Conservation (phyloP, 1,140 invertebrate species). For the Pseudomyrmex pallidus region DNA sequence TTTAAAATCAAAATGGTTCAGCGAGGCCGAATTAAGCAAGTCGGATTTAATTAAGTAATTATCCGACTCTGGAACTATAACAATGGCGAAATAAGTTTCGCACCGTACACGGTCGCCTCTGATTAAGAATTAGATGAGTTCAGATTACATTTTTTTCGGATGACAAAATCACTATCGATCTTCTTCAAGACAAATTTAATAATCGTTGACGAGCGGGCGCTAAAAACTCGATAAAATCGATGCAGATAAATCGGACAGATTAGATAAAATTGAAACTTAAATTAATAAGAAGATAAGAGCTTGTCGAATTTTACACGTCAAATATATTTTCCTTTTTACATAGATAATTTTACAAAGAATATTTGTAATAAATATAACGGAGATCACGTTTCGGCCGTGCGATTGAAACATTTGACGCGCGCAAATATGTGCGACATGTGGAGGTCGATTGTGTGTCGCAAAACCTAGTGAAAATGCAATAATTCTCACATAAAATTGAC, state of each 20-base stretch:
- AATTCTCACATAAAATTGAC: too few species aligned
- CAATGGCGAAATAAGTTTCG: conserved; percentile 19
- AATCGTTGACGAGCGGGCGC: conserved; percentile 5
- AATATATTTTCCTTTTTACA: background rate
- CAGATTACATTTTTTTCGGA: background rate
- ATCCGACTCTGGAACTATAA: conserved; percentile 14
- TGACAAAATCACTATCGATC: background rate
- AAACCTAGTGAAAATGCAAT: too few species aligned
- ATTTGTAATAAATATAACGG: conserved; percentile 1
- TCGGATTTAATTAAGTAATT: conserved; percentile 51
- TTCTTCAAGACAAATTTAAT: conserved; percentile 53
- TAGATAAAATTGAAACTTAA: conserved; percentile 17
- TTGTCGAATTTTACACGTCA: background rate
- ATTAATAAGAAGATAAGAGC: conserved; percentile 20
- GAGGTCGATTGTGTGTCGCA: too few species aligned
- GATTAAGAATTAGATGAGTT: conserved; percentile 4
- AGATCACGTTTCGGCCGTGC: background rate
- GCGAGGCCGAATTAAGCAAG: conserved; percentile 15
- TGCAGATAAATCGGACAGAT: conserved; percentile 26
- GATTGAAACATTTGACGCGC: background rate
- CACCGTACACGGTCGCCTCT: background rate
- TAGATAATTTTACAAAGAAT: background rate
- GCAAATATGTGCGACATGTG: background rate
- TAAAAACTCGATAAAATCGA: conserved; percentile 27
- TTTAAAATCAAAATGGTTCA: conserved; percentile 45